Conservation (phyloP, 2,888 invertebrate genomes). For the Eumacrocentrus americanus region DNA sequence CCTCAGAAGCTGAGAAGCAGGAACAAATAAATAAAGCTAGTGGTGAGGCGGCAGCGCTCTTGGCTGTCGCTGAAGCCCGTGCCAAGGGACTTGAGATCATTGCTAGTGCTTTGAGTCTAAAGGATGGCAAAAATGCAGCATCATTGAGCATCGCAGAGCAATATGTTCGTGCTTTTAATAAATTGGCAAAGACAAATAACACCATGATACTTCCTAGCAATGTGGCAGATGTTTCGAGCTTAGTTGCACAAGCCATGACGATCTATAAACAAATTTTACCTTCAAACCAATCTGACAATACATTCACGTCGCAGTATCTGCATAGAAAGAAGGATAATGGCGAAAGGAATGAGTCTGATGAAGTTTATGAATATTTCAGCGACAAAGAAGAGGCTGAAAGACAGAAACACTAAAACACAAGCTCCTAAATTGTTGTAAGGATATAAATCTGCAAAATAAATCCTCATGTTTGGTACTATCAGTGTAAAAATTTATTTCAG, state of each 20-base stretch:
- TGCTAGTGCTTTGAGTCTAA: slow-evolving; percentile 68
- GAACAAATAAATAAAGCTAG: slow-evolving; percentile 94
- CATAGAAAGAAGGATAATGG: slow-evolving; percentile 15
- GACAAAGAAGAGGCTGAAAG: slow-evolving; percentile 59
- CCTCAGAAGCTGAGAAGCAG: slow-evolving; percentile 93
- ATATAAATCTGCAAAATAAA: slow-evolving; percentile 33
- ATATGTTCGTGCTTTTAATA: slow-evolving; percentile 92
- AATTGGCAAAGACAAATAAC: slow-evolving; percentile 91
- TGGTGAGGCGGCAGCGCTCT: slow-evolving; percentile 90
- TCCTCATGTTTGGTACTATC: slow-evolving; percentile 24
- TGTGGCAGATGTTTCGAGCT: slow-evolving; percentile 77
- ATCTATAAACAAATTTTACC: slow-evolving; percentile 60
- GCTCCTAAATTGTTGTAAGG: slow-evolving; percentile 38
- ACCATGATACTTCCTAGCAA: slow-evolving; percentile 94
- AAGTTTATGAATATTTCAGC: slow-evolving; percentile 58
- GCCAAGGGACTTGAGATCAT: slow-evolving; percentile 82
- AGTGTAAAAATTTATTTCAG: slow-evolving; percentile 13
- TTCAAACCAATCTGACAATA: neutral
- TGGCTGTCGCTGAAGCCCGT: slow-evolving; percentile 90
- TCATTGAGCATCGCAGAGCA: slow-evolving; percentile 92
- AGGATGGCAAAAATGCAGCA: slow-evolving; percentile 89
- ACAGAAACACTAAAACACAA: slow-evolving; percentile 37
- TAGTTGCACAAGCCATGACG: slow-evolving; percentile 75
- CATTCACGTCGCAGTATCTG: neutral
- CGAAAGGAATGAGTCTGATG: slow-evolving; percentile 37